Evolutionary conservation across 2,888 invertebrate species (phyloP).

Genomic region (Diaphora mendica): DNA sequence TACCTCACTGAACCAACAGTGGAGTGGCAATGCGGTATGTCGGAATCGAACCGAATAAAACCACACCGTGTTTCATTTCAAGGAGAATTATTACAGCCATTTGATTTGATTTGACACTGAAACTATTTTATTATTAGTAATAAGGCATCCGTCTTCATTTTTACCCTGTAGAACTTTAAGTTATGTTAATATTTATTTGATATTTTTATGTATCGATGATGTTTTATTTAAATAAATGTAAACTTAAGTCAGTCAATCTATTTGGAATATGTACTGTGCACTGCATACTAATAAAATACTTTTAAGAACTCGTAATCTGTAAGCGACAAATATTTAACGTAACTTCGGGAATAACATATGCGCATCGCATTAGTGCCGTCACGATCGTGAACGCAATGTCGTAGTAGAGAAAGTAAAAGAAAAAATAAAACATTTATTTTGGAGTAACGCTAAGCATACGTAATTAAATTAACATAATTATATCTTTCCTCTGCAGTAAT

Average conservation of each 20-base stretch:
- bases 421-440: not conserved
- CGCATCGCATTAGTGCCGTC: no score
- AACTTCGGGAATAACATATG: no score
- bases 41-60: not conserved
- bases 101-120: no score
- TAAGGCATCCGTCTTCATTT: not conserved
- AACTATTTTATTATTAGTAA: not conserved
- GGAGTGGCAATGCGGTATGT: not conserved
- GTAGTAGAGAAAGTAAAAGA: constrained; percentile 20
- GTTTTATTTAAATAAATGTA: no score
- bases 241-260: no score
- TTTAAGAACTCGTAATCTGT: no score
- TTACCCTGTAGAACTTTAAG: not conserved
- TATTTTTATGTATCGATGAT: no score
- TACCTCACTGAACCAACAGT: not conserved
- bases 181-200: not conserved
- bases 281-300: no score
- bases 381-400: not conserved
- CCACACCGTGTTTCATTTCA: not conserved
- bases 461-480: not conserved
- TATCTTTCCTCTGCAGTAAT: not conserved
- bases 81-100: not conserved
- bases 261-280: no score
- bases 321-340: no score
- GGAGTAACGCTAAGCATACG: not conserved